A percentile compares a stretch with the other conserved stretches of the same genome.
Conservation (phyloP, 1,140 invertebrate species). For the Drosophila pseudoobscura region DNA sequence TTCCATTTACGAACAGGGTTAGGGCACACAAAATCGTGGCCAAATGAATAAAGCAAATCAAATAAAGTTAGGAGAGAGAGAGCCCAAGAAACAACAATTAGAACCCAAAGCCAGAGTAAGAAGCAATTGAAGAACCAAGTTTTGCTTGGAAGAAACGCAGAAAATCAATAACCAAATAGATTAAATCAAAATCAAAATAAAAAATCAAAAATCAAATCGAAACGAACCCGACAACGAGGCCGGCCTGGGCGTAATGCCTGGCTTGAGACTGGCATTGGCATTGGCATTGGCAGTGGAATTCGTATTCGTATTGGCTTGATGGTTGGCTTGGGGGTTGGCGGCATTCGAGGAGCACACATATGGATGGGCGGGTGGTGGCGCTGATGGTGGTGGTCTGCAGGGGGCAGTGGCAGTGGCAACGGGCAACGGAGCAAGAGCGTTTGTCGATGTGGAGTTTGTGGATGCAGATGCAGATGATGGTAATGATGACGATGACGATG, state of each 20-base stretch:
- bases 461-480: constrained; percentile 32
- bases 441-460: constrained; percentile 21
- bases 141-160: constrained; percentile 23
- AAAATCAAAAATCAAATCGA: constrained; percentile 48
- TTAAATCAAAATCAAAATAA: constrained; percentile 38
- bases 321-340: constrained; percentile 29
- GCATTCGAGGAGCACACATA: constrained; percentile 53
- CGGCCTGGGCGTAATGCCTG: constrained; percentile 80
- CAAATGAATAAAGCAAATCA: constrained; percentile 10
- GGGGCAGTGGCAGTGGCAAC: constrained; percentile 42
- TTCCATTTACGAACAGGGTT: constrained; percentile 22
- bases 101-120: constrained; percentile 35
- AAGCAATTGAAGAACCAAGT: constrained; percentile 13
- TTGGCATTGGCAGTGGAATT: constrained; percentile 23
- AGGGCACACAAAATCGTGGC: constrained; percentile 1
- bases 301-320: constrained; percentile 53
- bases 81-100: neutral
- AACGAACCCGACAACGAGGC: constrained; percentile 83
- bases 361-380: constrained; percentile 43
- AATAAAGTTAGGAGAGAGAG: neutral
- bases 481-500: constrained; percentile 46
- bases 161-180: constrained; percentile 38
- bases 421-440: constrained; percentile 50
- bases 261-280: constrained; percentile 60
- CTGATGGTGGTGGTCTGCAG: constrained; percentile 21